A percentile compares a stretch with the other conserved stretches of the same genome.
phyloP scores from a whole-genome alignment of 1,140 invertebrate genomes.

The Heliconius eleuchia region DNA sequence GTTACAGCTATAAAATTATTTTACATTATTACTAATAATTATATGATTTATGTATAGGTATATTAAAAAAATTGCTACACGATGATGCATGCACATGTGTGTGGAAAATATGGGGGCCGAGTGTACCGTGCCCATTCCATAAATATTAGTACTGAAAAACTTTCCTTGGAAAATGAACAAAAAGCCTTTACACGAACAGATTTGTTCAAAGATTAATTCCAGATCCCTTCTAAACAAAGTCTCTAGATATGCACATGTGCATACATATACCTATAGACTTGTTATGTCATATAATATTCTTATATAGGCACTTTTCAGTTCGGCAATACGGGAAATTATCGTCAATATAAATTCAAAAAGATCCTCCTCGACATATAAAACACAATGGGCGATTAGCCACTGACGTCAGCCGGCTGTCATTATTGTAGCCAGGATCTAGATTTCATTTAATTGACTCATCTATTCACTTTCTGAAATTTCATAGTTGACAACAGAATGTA shows the following conservation, averaged over 20 bases:
- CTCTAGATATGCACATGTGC: no score
- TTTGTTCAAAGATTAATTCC: no score
- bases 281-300: background rate
- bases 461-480: background rate
- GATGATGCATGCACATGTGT: no score
- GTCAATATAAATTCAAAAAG: constrained; percentile 16
- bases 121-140: no score
- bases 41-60: background rate
- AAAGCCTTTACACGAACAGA: no score
- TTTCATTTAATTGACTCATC: constrained; percentile 4
- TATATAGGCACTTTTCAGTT: background rate
- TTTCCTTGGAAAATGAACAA: no score
- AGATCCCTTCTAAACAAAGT: no score
- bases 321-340: background rate
- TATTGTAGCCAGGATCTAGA: background rate
- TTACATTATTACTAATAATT: background rate
- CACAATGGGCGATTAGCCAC: constrained; percentile 43
- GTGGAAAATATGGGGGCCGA: no score
- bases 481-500: background rate
- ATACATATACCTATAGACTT: no score
- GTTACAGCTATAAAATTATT: background rate
- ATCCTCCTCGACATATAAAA: constrained; percentile 26
- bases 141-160: no score
- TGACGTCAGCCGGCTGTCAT: constrained; percentile 15
- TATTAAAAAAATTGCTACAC: no score